These are phyloP conservation scores for Euborellia annulipes DNA, from an alignment of 1,140 invertebrate species.

Conservation along the genomic window DNA sequence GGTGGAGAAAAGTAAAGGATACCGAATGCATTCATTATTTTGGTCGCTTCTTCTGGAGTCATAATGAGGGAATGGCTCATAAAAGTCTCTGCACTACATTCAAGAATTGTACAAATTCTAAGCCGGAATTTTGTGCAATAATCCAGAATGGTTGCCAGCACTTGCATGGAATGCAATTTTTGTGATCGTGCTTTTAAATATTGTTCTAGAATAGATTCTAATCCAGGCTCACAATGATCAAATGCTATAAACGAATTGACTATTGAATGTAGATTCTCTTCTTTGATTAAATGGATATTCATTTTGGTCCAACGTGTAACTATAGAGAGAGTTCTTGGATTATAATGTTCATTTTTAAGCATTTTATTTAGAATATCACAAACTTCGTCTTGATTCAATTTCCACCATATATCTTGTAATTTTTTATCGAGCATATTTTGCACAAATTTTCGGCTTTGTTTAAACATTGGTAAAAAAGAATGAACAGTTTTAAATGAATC, in stretches of 20 bases:
- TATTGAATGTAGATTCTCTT: slow-evolving; percentile 40
- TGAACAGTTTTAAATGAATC: slow-evolving; percentile 40
- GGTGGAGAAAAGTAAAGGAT: slow-evolving; percentile 39
- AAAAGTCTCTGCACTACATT: slow-evolving; percentile 40
- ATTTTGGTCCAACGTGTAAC: slow-evolving; percentile 41
- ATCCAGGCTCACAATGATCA: slow-evolving; percentile 34
- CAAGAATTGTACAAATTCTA: slow-evolving; percentile 37
- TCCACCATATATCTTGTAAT: slow-evolving; percentile 36
- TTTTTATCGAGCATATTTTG: slow-evolving; percentile 43
- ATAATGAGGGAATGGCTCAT: slow-evolving; percentile 32
- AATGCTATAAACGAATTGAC: slow-evolving; percentile 36
- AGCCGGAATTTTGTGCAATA: slow-evolving; percentile 43
- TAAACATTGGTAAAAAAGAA: slow-evolving; percentile 36
- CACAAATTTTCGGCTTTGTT: slow-evolving; percentile 41
- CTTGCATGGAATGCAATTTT: slow-evolving; percentile 30
- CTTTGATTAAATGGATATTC: slow-evolving; percentile 41
- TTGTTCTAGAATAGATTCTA: slow-evolving; percentile 40
- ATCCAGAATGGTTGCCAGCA: slow-evolving; percentile 43
- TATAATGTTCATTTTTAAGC: slow-evolving; percentile 25
- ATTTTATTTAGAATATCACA: slow-evolving; percentile 35
- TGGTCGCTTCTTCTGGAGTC: slow-evolving; percentile 34
- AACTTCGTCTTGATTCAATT: slow-evolving; percentile 35
- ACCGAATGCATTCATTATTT: slow-evolving; percentile 44
- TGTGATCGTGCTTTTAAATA: slow-evolving; percentile 37
- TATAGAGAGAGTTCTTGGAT: slow-evolving; percentile 28